A percentile compares a stretch with the other conserved stretches of the same genome.
Conservation (phyloP, 2,888 invertebrate genomes). For the Agonopterix heracliana region DNA sequence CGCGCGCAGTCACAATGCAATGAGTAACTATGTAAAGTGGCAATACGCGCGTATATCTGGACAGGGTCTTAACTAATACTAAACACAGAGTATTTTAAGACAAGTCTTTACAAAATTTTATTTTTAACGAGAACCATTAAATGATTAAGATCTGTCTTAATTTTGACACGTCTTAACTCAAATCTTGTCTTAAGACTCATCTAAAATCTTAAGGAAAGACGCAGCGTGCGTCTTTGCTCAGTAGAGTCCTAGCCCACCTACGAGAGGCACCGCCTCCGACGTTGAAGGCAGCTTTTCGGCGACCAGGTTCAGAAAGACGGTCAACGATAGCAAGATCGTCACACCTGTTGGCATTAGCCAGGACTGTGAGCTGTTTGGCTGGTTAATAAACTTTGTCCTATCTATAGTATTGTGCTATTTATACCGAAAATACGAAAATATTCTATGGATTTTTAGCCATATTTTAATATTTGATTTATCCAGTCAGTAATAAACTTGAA, state of each 20-base stretch:
- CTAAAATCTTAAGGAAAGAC: constrained; percentile 13
- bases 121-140: too few species aligned
- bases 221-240: constrained; percentile 28
- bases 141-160: too few species aligned
- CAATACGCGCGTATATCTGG: background rate
- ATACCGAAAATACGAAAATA: background rate
- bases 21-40: background rate
- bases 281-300: constrained; percentile 96
- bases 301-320: constrained; percentile 98
- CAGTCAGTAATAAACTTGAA: too few species aligned
- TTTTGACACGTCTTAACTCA: too few species aligned
- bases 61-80: too few species aligned
- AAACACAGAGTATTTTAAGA: too few species aligned
- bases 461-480: too few species aligned
- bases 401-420: background rate
- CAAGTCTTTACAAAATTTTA: too few species aligned
- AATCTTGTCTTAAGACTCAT: too few species aligned
- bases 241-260: constrained; percentile 75
- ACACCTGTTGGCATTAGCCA: constrained; percentile 85
- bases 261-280: constrained; percentile 88
- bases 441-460: background rate
- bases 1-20: too few species aligned
- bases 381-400: background rate
- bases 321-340: constrained; percentile 97
- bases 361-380: constrained; percentile 16